phyloP scores from a whole-genome alignment of 2,113 vertebrate species.

The Poeciliopsis prolifica region DNA sequence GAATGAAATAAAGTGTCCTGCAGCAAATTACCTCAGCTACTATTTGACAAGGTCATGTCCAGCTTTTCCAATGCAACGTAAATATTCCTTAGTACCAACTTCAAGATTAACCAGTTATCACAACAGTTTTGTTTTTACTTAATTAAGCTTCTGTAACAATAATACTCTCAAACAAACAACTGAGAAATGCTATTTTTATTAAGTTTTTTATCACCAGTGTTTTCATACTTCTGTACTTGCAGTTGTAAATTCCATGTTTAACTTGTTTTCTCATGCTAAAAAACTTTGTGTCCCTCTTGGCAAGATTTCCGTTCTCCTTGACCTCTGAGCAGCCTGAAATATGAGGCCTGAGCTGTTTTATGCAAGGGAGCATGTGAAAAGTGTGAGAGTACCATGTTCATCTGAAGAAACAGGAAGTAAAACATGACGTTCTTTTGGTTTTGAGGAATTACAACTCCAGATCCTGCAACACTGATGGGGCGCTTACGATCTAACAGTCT shows the following conservation, averaged over 20 bases:
- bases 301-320: conserved; percentile 8
- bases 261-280: conserved; percentile 5
- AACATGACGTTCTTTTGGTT: neutral
- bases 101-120: neutral
- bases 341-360: neutral
- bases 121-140: neutral
- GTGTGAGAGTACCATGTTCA: neutral
- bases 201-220: neutral
- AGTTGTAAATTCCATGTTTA: neutral
- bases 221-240: conserved; percentile 7
- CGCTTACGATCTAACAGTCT: neutral
- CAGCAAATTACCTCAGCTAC: too few relatives aligned
- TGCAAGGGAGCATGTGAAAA: conserved; percentile 5
- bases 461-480: neutral
- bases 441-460: neutral
- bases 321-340: neutral
- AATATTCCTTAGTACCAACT: neutral
- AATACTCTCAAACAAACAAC: neutral
- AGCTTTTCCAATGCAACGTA: neutral
- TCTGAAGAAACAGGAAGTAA: conserved; percentile 2
- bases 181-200: neutral
- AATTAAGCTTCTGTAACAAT: neutral
- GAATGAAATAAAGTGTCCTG: too few relatives aligned
- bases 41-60: too few relatives aligned
- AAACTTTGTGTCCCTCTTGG: conserved; percentile 24